A percentile compares a stretch with the other conserved stretches of the same genome.
These are phyloP conservation scores for Podarcis cretensis DNA, from an alignment of 2,113 vertebrate genomes.

Conservation along the genomic window DNA sequence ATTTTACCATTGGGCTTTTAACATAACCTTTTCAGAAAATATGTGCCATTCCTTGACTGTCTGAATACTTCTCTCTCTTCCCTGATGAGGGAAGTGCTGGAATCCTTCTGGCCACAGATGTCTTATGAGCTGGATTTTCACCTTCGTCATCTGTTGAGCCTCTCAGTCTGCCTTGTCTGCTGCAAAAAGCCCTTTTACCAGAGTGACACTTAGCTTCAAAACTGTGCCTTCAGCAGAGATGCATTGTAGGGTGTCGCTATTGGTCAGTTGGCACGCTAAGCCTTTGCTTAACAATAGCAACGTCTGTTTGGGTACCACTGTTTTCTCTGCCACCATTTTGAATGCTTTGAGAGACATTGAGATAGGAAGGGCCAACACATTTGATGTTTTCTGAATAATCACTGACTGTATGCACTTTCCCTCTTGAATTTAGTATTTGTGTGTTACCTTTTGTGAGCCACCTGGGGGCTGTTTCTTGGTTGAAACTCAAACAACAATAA, in stretches of 20 bases:
- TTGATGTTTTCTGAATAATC: background rate
- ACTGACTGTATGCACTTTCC: background rate
- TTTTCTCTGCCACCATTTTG: slow-evolving; percentile 41
- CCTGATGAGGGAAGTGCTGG: slow-evolving; percentile 10
- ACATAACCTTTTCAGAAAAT: slow-evolving; percentile 24
- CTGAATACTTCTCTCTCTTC: slow-evolving; percentile 5
- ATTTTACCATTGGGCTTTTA: background rate
- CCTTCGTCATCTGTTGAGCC: slow-evolving; percentile 21
- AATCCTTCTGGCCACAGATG: slow-evolving; percentile 37
- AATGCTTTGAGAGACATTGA: background rate
- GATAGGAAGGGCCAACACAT: background rate
- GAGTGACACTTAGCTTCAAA: slow-evolving; percentile 46
- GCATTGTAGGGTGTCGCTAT: slow-evolving; percentile 47
- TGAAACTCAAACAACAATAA: too few species aligned
- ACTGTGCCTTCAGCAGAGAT: slow-evolving; percentile 36
- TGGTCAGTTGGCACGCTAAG: slow-evolving; percentile 41
- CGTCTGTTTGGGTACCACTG: slow-evolving; percentile 26
- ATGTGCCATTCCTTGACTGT: background rate
- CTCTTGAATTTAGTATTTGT: too few species aligned
- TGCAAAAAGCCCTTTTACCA: slow-evolving; percentile 43
- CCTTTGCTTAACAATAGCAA: slow-evolving; percentile 30
- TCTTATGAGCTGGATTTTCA: slow-evolving; percentile 48
- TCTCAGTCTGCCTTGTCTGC: slow-evolving; percentile 36
- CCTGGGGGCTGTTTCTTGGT: too few species aligned
- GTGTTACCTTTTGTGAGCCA: too few species aligned